phyloP scores from a whole-genome alignment of 2,888 invertebrate genomes.

The Mythimna albipuncta region DNA sequence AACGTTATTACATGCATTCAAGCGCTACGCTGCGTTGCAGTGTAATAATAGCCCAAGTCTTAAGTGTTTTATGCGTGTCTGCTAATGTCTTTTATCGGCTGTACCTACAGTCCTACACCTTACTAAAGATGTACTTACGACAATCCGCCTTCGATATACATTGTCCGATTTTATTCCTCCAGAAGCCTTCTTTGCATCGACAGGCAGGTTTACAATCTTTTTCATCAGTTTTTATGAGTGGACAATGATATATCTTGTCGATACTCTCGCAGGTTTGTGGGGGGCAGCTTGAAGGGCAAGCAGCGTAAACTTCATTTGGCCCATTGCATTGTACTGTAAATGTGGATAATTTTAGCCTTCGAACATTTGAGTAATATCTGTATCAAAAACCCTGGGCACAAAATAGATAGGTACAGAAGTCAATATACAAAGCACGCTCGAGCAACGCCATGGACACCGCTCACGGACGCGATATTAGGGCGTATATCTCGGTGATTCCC shows the following conservation, averaged over 20 bases:
- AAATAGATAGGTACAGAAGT: too few species aligned
- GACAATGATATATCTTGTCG: slow-evolving; percentile 44
- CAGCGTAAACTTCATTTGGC: neutral
- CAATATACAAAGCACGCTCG: too few species aligned
- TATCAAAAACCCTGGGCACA: neutral
- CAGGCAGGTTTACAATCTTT: slow-evolving; percentile 59
- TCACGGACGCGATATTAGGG: too few species aligned
- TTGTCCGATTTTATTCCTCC: slow-evolving; percentile 62
- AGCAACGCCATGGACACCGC: too few species aligned
- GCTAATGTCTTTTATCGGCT: neutral
- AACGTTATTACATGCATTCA: too few species aligned
- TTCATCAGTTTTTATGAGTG: neutral
- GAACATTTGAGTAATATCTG: neutral
- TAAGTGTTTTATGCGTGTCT: neutral
- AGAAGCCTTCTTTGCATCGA: slow-evolving; percentile 69
- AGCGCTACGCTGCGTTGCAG: too few species aligned
- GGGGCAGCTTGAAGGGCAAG: slow-evolving; percentile 61
- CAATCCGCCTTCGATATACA: slow-evolving; percentile 62
- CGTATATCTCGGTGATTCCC: too few species aligned
- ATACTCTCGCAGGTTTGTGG: slow-evolving; percentile 66
- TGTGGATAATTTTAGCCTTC: neutral
- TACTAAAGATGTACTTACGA: slow-evolving; percentile 52
- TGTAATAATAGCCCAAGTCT: too few species aligned
- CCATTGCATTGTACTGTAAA: neutral
- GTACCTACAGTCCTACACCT: too few species aligned